Conservation (phyloP, 2,888 invertebrate species). For the Epinotia nisella region DNA sequence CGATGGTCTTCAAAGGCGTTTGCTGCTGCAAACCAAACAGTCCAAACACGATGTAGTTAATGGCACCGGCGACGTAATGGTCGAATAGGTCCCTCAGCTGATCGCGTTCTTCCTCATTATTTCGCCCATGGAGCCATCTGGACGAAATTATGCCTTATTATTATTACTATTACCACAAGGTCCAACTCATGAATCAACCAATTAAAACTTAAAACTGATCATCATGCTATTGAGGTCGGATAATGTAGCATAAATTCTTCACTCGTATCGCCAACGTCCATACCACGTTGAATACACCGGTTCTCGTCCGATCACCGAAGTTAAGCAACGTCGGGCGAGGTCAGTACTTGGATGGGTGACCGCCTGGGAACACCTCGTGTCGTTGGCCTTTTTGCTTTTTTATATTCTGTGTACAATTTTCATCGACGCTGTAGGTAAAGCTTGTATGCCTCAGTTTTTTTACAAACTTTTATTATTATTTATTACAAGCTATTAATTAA, state of each 20-base stretch:
- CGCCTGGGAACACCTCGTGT: conserved; percentile 55
- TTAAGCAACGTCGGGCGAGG: conserved; percentile 56
- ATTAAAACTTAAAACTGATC: neutral
- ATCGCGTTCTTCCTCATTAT: conserved; percentile 80
- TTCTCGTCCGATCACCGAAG: conserved; percentile 57
- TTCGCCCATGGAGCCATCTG: conserved; percentile 88
- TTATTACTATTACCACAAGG: neutral
- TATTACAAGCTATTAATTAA: no score
- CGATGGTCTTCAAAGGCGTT: conserved; percentile 90
- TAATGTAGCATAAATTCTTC: neutral
- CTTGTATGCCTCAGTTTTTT: no score
- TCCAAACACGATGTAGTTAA: conserved; percentile 90
- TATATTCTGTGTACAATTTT: neutral
- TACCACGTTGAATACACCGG: conserved; percentile 53
- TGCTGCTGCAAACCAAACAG: conserved; percentile 89
- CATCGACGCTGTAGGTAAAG: no score
- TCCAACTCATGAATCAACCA: neutral
- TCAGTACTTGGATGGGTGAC: conserved; percentile 57
- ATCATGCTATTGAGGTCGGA: neutral
- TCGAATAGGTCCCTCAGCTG: conserved; percentile 87
- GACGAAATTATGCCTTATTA: neutral
- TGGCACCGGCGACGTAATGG: conserved; percentile 89
- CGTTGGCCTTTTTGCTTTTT: conserved; percentile 50
- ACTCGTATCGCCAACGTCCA: conserved; percentile 33
- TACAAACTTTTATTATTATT: no score